phyloP scores from a whole-genome alignment of 2,797 vertebrate genomes.

The Alauda arvensis region DNA sequence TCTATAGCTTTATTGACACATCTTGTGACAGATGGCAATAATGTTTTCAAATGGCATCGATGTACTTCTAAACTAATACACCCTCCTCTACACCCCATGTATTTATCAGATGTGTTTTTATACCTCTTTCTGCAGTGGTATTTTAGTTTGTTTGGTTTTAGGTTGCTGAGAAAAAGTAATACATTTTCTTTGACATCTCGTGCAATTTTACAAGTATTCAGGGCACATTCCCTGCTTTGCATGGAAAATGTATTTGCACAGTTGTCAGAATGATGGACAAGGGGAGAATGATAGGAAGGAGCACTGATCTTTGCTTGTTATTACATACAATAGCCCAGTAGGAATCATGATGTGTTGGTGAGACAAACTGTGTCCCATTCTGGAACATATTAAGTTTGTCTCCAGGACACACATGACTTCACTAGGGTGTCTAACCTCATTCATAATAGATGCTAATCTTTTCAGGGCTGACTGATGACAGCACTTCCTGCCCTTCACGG shows the following conservation, averaged over 20 bases:
- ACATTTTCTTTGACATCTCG: conserved; percentile 65
- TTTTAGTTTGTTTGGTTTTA: conserved; percentile 66
- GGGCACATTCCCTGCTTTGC: conserved; percentile 77
- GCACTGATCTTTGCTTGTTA: conserved; percentile 78
- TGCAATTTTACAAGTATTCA: conserved; percentile 71
- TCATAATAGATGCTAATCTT: conserved; percentile 98
- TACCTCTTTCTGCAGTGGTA: conserved; percentile 39
- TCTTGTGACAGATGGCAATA: conserved; percentile 45
- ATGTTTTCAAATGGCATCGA: conserved; percentile 56
- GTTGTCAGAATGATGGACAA: conserved; percentile 90
- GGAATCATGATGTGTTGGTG: conserved; percentile 77
- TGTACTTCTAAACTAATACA: conserved; percentile 3
- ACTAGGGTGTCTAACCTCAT: conserved; percentile 91
- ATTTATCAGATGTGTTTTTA: conserved; percentile 33
- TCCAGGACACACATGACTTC: conserved; percentile 94
- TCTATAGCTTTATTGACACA: conserved; percentile 41
- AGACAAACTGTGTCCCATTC: conserved; percentile 87
- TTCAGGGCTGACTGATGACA: conserved; percentile 97
- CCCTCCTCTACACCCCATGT: conserved; percentile 1
- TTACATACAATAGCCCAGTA: conserved; percentile 86
- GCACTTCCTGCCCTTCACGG: conserved; percentile 95
- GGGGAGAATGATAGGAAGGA: conserved; percentile 74
- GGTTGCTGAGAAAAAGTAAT: conserved; percentile 62
- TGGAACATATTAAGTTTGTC: conserved; percentile 97
- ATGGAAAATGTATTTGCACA: conserved; percentile 88